These are phyloP conservation scores for Pampus argenteus DNA, from an alignment of 2,797 vertebrate species.

Conservation along the genomic window DNA sequence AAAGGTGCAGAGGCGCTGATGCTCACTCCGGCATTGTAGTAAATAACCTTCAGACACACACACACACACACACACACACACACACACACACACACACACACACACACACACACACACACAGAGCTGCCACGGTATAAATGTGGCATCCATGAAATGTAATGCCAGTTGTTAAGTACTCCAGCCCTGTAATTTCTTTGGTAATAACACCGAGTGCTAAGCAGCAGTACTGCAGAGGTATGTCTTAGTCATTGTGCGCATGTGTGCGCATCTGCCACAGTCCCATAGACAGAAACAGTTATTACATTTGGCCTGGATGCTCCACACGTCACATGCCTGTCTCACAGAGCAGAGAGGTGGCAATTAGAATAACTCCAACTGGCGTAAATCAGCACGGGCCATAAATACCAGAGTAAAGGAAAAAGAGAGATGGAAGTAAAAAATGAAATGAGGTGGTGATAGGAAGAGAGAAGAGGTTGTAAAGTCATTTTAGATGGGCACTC, in stretches of 20 bases:
- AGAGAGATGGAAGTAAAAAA: slow-evolving; percentile 25
- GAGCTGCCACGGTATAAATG: slow-evolving; percentile 26
- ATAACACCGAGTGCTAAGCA: slow-evolving; percentile 33
- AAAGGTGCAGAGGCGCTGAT: slow-evolving; percentile 20
- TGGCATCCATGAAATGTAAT: slow-evolving; percentile 48
- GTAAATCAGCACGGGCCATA: slow-evolving; percentile 59
- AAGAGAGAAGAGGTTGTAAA: slow-evolving; percentile 51
- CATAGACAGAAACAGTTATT: slow-evolving; percentile 40
- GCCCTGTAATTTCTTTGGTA: slow-evolving; percentile 42
- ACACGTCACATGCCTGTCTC: slow-evolving; percentile 38
- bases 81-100: neutral
- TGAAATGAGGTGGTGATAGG: slow-evolving; percentile 36
- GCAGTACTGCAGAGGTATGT: slow-evolving; percentile 12
- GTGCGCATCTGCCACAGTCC: neutral
- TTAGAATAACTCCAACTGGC: slow-evolving; percentile 48
- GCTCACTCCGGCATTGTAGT: slow-evolving; percentile 23
- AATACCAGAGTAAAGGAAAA: slow-evolving; percentile 22
- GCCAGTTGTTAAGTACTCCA: slow-evolving; percentile 29
- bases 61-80: neutral
- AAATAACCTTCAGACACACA: slow-evolving; percentile 39
- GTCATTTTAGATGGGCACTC: slow-evolving; percentile 46
- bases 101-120: slow-evolving; percentile 13
- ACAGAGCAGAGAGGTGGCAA: slow-evolving; percentile 43
- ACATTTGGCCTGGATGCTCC: slow-evolving; percentile 37
- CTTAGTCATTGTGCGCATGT: slow-evolving; percentile 6